A percentile compares a stretch with the other conserved stretches of the same genome.
These are phyloP conservation scores for Knipowitschia caucasica DNA, from an alignment of 2,797 vertebrate species.

Conservation along the genomic window DNA sequence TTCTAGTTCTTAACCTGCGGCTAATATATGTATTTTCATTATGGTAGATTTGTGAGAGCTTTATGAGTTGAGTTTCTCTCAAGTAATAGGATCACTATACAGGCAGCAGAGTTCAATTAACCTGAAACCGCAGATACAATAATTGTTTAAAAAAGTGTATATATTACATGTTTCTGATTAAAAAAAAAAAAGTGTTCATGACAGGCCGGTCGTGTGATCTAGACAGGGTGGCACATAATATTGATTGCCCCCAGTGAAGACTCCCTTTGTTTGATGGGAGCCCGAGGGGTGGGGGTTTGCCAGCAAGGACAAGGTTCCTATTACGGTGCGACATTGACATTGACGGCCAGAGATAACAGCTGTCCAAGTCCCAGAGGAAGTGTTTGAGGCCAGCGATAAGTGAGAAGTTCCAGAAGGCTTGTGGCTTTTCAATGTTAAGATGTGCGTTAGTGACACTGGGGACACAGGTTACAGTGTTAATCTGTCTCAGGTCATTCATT, in stretches of 20 bases:
- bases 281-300: constrained; percentile 9
- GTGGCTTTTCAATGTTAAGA: constrained; percentile 30
- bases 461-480: constrained; percentile 16
- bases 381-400: constrained; percentile 65
- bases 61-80: too few species aligned
- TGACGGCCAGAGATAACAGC: constrained; percentile 66
- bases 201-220: constrained; percentile 51
- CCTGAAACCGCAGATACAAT: too few species aligned
- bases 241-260: constrained; percentile 58
- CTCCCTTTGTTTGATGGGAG: constrained; percentile 58
- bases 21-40: too few species aligned
- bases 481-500: not conserved
- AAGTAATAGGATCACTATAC: too few species aligned
- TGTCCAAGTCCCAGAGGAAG: constrained; percentile 63
- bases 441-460: constrained; percentile 7
- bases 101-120: too few species aligned
- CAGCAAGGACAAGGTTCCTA: constrained; percentile 49
- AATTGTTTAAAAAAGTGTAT: too few species aligned
- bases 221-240: constrained; percentile 58
- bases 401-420: constrained; percentile 40
- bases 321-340: constrained; percentile 66
- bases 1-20: too few species aligned
- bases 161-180: too few species aligned
- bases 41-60: too few species aligned
- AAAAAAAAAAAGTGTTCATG: constrained; percentile 14